phyloP scores from a whole-genome alignment of 2,888 invertebrate genomes.

The Rhagonycha fulva region DNA sequence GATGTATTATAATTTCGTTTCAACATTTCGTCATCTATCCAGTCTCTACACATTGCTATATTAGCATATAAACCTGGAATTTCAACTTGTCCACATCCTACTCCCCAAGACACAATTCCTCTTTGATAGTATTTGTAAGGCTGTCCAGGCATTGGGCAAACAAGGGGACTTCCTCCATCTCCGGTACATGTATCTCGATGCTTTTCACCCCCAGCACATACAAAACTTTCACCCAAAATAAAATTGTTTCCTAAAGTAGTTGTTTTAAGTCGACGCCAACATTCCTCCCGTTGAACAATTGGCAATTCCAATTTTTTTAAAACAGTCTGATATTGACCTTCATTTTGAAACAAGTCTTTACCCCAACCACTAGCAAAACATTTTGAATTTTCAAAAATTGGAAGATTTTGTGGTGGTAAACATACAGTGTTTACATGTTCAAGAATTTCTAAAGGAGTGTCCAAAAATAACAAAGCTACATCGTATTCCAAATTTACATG shows the following conservation, averaged over 20 bases:
- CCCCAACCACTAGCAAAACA: slow-evolving; percentile 80
- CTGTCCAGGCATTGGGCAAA: slow-evolving; percentile 66
- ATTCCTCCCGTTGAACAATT: slow-evolving; percentile 57
- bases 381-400: slow-evolving; percentile 45
- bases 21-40: slow-evolving; percentile 45
- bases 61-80: slow-evolving; percentile 60
- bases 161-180: slow-evolving; percentile 80
- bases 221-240: slow-evolving; percentile 67
- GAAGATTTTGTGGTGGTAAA: slow-evolving; percentile 59
- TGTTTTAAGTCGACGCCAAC: slow-evolving; percentile 57
- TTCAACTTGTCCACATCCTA: slow-evolving; percentile 56
- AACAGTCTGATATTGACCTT: slow-evolving; percentile 55
- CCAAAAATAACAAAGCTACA: slow-evolving; percentile 70
- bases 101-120: slow-evolving; percentile 61
- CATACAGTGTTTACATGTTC: slow-evolving; percentile 74
- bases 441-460: slow-evolving; percentile 62
- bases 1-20: background rate
- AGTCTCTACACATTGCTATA: slow-evolving; percentile 53
- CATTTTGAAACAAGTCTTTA: slow-evolving; percentile 67
- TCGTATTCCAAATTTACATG: slow-evolving; percentile 74
- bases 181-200: slow-evolving; percentile 74
- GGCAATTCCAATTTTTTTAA: slow-evolving; percentile 72
- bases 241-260: slow-evolving; percentile 71
- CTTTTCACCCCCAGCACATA: slow-evolving; percentile 78
- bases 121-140: slow-evolving; percentile 58